phyloP scores from a whole-genome alignment of 2,797 vertebrate genomes.

The Ambastaia sidthimunki region DNA sequence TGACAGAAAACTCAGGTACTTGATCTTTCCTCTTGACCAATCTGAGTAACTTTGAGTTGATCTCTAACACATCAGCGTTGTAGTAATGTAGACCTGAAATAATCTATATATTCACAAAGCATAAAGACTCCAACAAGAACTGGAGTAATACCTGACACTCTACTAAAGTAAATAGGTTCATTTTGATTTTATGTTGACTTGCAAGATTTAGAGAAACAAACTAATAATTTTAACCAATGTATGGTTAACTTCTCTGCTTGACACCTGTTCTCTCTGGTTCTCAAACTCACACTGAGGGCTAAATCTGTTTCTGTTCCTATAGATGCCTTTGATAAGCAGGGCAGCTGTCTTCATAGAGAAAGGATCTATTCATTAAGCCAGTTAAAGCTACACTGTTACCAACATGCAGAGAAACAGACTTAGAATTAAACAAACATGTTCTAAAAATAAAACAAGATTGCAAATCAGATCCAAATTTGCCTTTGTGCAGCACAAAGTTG shows the following conservation, averaged over 20 bases:
- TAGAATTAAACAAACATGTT: not conserved
- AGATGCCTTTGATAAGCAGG: not conserved
- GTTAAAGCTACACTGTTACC: constrained; percentile 50
- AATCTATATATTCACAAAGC: too few species aligned
- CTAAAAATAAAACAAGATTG: not conserved
- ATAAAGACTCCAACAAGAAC: not conserved
- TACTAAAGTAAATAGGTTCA: not conserved
- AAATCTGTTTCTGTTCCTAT: not conserved
- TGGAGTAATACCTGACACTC: too few species aligned
- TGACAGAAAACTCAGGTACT: not conserved
- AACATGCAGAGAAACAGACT: constrained; percentile 51
- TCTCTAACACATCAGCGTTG: not conserved
- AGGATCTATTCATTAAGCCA: constrained; percentile 24
- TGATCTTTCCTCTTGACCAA: constrained; percentile 13
- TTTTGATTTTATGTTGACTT: not conserved
- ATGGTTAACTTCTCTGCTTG: not conserved
- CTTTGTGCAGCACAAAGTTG: constrained; percentile 32
- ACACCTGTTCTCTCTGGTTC: not conserved
- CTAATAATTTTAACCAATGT: not conserved
- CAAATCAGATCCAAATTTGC: constrained; percentile 1
- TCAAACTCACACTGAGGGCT: not conserved
- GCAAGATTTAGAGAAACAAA: not conserved
- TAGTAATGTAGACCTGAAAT: not conserved
- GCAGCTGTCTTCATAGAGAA: constrained; percentile 13
- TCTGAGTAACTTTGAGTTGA: not conserved